These are phyloP conservation scores for Heteronetta atricapilla DNA, from an alignment of 2,113 vertebrate species.

Conservation along the genomic window DNA sequence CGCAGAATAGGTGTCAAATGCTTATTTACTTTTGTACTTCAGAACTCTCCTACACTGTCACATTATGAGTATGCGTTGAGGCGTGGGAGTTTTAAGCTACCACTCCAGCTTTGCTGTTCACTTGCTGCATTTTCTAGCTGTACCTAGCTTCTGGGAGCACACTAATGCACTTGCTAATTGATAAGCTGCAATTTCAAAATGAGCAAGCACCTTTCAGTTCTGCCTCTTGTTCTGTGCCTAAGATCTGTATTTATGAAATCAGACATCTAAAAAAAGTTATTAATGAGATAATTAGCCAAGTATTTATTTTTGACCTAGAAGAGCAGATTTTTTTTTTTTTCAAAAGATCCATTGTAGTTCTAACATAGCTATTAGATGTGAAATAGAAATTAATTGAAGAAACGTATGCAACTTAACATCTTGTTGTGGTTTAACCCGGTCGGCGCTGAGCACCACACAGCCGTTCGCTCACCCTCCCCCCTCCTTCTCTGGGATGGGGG, in stretches of 20 bases:
- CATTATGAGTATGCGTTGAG: not conserved
- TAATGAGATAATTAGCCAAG: not conserved
- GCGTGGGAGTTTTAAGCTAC: not conserved
- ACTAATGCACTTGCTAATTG: not conserved
- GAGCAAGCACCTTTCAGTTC: not conserved
- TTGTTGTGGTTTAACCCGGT: too few species aligned
- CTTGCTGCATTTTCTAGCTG: not conserved
- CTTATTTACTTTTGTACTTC: constrained; percentile 24
- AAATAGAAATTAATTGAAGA: not conserved
- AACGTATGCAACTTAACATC: fast-evolving
- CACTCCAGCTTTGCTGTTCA: not conserved
- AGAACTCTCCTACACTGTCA: not conserved
- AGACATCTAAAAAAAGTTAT: not conserved
- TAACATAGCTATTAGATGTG: not conserved
- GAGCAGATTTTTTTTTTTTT: not conserved
- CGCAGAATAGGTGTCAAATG: constrained; percentile 11
- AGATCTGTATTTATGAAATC: not conserved
- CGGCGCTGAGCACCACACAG: too few species aligned
- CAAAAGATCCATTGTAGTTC: not conserved
- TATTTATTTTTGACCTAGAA: not conserved
- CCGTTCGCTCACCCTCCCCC: too few species aligned
- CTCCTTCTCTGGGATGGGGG: too few species aligned
- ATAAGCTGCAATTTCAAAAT: not conserved
- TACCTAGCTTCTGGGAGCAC: not conserved
- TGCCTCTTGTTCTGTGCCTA: not conserved